A percentile compares a stretch with the other conserved stretches of the same genome.
phyloP scores from a whole-genome alignment of 1,140 invertebrate species.

The Zaprionus tsacasi region DNA sequence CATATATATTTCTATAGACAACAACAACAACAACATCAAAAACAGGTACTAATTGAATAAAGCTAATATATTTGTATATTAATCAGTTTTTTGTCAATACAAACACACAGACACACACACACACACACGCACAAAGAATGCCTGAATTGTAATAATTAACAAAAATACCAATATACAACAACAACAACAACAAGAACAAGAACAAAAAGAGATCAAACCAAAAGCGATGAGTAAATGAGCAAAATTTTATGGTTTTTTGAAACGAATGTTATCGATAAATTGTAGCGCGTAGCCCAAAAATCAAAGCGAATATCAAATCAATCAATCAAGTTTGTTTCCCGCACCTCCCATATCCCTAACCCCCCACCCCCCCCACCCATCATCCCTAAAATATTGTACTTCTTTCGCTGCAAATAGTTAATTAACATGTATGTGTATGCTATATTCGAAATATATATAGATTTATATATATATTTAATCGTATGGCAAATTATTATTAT shows the following conservation, averaged over 20 bases:
- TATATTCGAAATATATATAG: constrained; percentile 9
- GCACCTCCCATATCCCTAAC: neutral
- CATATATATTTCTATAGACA: constrained; percentile 64
- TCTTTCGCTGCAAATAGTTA: constrained; percentile 41
- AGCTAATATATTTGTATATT: constrained; percentile 55
- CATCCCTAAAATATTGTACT: neutral
- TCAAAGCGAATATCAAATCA: constrained; percentile 24
- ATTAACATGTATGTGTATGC: constrained; percentile 24
- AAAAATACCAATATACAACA: constrained; percentile 23
- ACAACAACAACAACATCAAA: constrained; percentile 33
- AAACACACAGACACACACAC: constrained; percentile 30
- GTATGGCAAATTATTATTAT: constrained; percentile 3
- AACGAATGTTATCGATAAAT: constrained; percentile 57
- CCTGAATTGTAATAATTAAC: constrained; percentile 32
- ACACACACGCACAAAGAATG: constrained; percentile 43
- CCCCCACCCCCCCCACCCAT: neutral
- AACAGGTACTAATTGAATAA: constrained; percentile 9
- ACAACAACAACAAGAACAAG: neutral
- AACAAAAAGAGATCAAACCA: neutral
- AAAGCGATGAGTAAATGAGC: constrained; percentile 32
- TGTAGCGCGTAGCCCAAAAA: constrained; percentile 46
- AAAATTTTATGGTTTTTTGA: constrained; percentile 39
- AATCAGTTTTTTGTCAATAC: constrained; percentile 25
- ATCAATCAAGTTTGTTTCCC: constrained; percentile 12
- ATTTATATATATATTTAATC: constrained; percentile 2